Conservation (phyloP, 2,113 vertebrate species). For the Fukomys damarensis region DNA sequence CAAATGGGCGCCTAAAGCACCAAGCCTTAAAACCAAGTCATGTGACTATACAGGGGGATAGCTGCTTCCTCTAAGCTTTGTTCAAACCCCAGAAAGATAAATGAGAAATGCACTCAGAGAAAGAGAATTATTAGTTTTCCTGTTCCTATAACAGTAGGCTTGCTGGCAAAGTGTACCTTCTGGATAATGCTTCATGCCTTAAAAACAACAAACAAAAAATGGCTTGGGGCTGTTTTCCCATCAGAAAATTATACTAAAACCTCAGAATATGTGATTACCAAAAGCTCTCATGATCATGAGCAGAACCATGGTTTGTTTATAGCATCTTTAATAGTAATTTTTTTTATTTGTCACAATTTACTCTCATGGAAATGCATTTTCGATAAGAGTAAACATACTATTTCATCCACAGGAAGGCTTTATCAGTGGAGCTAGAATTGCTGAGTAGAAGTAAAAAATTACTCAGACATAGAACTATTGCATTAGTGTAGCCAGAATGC, state of each 20-base stretch:
- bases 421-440: slow-evolving; percentile 60
- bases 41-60: neutral
- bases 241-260: slow-evolving; percentile 65
- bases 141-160: slow-evolving; percentile 37
- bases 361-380: slow-evolving; percentile 74
- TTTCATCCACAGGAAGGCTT: slow-evolving; percentile 69
- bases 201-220: slow-evolving; percentile 67
- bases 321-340: slow-evolving; percentile 1
- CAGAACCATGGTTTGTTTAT: slow-evolving; percentile 54
- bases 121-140: slow-evolving; percentile 61
- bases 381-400: slow-evolving; percentile 62
- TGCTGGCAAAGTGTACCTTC: slow-evolving; percentile 42
- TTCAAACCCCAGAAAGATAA: slow-evolving; percentile 54
- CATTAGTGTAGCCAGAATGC: slow-evolving; percentile 58
- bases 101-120: slow-evolving; percentile 41
- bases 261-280: slow-evolving; percentile 10
- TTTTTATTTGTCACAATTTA: slow-evolving; percentile 68
- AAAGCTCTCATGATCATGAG: slow-evolving; percentile 36
- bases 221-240: slow-evolving; percentile 19
- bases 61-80: neutral
- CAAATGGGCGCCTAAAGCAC: neutral
- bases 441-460: slow-evolving; percentile 71
- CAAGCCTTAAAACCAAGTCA: neutral
- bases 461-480: slow-evolving; percentile 42
- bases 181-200: slow-evolving; percentile 51